phyloP scores from a whole-genome alignment of 2,888 invertebrate genomes.

The Leptopilina myrica region DNA sequence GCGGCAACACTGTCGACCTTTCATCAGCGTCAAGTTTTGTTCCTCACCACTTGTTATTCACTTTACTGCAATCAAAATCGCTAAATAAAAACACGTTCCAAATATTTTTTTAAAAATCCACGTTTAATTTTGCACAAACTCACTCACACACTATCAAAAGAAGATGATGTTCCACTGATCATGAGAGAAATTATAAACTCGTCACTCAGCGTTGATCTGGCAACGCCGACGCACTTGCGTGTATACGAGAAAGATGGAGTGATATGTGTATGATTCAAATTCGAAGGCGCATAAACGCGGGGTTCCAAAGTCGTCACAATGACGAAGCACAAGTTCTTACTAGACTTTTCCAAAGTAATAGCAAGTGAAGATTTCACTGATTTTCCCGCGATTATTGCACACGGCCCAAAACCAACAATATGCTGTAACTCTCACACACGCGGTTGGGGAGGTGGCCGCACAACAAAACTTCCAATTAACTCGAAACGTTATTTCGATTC shows the following conservation, averaged over 20 bases:
- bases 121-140: not conserved
- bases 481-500: not conserved
- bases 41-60: constrained; percentile 16
- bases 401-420: constrained; percentile 63
- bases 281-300: constrained; percentile 39
- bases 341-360: not conserved
- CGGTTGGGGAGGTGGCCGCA: constrained; percentile 49
- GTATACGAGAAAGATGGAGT: constrained; percentile 52
- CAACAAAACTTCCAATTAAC: constrained; percentile 30
- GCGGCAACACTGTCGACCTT: constrained; percentile 28
- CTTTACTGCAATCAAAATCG: not conserved
- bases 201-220: constrained; percentile 52
- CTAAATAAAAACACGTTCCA: not conserved
- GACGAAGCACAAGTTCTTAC: constrained; percentile 25
- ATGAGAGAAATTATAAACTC: constrained; percentile 1
- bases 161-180: not conserved
- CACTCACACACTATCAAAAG: not conserved
- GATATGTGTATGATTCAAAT: constrained; percentile 15
- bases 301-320: constrained; percentile 19
- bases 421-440: constrained; percentile 49
- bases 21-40: not conserved
- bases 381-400: constrained; percentile 56
- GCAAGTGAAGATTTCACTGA: constrained; percentile 24
- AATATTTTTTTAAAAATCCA: constrained; percentile 14
- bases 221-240: constrained; percentile 66